These are phyloP conservation scores for Calameuta pallipes DNA, from an alignment of 2,888 invertebrate genomes.

Conservation along the genomic window DNA sequence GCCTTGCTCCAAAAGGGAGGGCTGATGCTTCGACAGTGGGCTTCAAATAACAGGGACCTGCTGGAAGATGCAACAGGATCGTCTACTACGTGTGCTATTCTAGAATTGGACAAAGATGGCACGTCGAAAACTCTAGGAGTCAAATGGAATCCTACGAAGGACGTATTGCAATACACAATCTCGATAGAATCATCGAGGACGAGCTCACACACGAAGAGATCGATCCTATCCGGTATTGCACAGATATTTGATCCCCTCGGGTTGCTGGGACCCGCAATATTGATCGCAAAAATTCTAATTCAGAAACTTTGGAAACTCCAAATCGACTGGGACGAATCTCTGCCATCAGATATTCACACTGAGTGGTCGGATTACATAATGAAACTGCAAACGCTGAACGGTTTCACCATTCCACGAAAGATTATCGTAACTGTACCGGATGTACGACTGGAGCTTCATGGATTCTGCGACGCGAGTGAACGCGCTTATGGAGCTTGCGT, in stretches of 20 bases:
- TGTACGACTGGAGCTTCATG: slow-evolving; percentile 18
- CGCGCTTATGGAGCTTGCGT: slow-evolving; percentile 25
- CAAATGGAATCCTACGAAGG: too few relatives aligned
- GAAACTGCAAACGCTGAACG: slow-evolving; percentile 12
- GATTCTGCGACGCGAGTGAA: slow-evolving; percentile 30
- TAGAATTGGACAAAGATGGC: neutral
- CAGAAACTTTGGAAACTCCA: slow-evolving; percentile 23
- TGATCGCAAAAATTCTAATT: slow-evolving; percentile 24
- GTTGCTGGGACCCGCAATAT: slow-evolving; percentile 24
- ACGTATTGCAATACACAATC: too few relatives aligned
- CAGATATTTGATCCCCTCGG: slow-evolving; percentile 28
- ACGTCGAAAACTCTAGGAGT: too few relatives aligned
- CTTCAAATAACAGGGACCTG: slow-evolving; percentile 6
- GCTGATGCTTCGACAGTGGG: slow-evolving; percentile 17
- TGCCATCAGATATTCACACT: slow-evolving; percentile 19
- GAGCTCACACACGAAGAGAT: slow-evolving; percentile 13
- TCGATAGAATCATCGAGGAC: too few relatives aligned
- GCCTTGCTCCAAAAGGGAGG: slow-evolving; percentile 11
- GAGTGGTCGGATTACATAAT: slow-evolving; percentile 16
- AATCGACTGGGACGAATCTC: slow-evolving; percentile 23
- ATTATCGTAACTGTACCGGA: neutral
- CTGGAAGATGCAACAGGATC: neutral
- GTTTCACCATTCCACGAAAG: slow-evolving; percentile 16
- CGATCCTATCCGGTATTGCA: slow-evolving; percentile 12
- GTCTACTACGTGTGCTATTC: too few relatives aligned